Conservation (phyloP, 2,888 invertebrate genomes). For the Teinopalpus imperialis region DNA sequence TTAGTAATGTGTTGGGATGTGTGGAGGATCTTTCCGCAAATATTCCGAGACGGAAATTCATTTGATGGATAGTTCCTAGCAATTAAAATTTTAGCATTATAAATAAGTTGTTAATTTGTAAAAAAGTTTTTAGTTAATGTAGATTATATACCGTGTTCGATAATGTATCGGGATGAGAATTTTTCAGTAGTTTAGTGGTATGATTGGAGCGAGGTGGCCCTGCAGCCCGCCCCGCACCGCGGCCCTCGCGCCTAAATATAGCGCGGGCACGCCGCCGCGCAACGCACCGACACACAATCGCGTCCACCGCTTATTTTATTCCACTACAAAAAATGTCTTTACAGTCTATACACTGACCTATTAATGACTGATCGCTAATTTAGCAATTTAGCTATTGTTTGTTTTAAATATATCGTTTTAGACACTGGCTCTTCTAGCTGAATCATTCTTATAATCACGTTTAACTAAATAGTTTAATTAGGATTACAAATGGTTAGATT, state of each 20-base stretch:
- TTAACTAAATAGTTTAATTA: too few relatives aligned
- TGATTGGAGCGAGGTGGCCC: slow-evolving; percentile 57
- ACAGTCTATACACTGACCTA: slow-evolving; percentile 30
- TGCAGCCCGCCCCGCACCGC: slow-evolving; percentile 44
- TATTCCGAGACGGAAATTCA: too few relatives aligned
- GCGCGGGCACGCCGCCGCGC: slow-evolving; percentile 68
- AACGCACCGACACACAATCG: slow-evolving; percentile 63
- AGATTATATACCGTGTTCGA: not conserved
- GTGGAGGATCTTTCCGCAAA: too few relatives aligned
- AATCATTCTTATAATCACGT: too few relatives aligned
- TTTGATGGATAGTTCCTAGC: too few relatives aligned
- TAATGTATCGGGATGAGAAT: slow-evolving; percentile 28
- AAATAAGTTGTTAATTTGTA: too few relatives aligned
- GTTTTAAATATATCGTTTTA: not conserved
- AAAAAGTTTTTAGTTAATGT: too few relatives aligned
- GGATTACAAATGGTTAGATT: too few relatives aligned
- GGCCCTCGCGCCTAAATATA: slow-evolving; percentile 77
- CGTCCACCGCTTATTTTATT: slow-evolving; percentile 55
- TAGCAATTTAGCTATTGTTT: slow-evolving; percentile 1
- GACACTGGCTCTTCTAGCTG: too few relatives aligned
- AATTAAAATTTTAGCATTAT: too few relatives aligned
- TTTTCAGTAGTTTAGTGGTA: slow-evolving; percentile 51
- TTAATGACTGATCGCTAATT: slow-evolving; percentile 24
- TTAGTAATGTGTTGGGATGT: too few relatives aligned
- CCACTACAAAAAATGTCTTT: slow-evolving; percentile 36